phyloP scores from a whole-genome alignment of 2,113 vertebrate genomes.

The Protobothrops flavoviridis region DNA sequence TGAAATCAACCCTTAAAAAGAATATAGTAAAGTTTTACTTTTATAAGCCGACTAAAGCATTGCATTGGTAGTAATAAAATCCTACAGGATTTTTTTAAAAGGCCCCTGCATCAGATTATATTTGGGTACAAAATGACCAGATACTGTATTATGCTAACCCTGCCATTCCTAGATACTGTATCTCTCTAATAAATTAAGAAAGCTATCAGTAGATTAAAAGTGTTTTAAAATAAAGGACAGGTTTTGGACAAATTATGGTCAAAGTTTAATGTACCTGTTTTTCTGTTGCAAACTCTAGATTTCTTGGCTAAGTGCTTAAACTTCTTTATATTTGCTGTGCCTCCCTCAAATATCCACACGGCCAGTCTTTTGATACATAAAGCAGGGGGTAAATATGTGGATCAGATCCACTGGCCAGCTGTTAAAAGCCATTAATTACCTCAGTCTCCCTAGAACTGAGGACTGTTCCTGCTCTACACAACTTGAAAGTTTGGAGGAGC shows the following conservation, averaged over 20 bases:
- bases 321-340: not conserved
- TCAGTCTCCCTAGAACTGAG: not conserved
- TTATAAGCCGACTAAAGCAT: not conserved
- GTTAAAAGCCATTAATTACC: not conserved
- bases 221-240: not conserved
- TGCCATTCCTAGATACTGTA: not conserved
- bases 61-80: not conserved
- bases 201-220: not conserved
- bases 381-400: not conserved
- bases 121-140: not conserved
- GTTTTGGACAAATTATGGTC: not conserved
- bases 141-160: not conserved
- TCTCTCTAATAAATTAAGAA: not conserved
- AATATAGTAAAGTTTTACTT: not conserved
- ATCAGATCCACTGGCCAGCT: not conserved
- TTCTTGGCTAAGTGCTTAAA: not conserved
- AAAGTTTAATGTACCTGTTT: not conserved
- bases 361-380: not conserved
- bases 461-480: not conserved
- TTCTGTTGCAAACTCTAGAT: not conserved
- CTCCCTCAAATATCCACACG: too few species aligned
- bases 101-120: not conserved
- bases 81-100: not conserved
- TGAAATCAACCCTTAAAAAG: conserved; percentile 90
- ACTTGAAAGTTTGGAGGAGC: conserved; percentile 41